phyloP scores from a whole-genome alignment of 37 sponge, comb jelly and placozoan species.

The Crambe crambe region DNA sequence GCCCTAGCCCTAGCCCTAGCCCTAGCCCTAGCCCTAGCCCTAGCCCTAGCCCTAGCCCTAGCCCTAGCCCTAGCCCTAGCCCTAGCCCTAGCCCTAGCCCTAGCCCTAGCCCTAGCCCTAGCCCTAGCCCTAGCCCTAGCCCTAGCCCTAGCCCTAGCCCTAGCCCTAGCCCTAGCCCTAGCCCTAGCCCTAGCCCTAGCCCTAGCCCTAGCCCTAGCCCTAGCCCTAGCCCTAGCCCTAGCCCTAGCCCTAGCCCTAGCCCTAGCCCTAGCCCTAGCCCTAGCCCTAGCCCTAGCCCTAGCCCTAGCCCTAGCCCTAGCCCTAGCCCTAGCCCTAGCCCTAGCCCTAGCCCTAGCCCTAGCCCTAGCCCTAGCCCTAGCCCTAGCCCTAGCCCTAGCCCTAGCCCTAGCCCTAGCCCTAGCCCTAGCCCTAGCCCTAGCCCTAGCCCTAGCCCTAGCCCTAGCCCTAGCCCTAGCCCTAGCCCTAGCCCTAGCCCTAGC shows the following conservation, averaged over 20 bases:
- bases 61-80: neutral
- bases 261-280: neutral
- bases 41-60: neutral
- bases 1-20: neutral
- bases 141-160: slow-evolving; percentile 1
- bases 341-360: too few relatives aligned
- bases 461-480: too few relatives aligned
- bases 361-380: too few relatives aligned
- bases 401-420: too few relatives aligned
- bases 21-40: neutral
- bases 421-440: too few relatives aligned
- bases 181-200: neutral
- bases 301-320: too few relatives aligned
- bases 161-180: slow-evolving; percentile 1
- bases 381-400: too few relatives aligned
- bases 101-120: neutral
- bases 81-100: neutral
- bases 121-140: neutral
- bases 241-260: neutral
- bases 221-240: neutral
- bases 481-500: too few relatives aligned
- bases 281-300: too few relatives aligned
- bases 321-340: too few relatives aligned
- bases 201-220: neutral
- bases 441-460: too few relatives aligned